These are phyloP conservation scores for Scytalopus superciliaris DNA, from an alignment of 2,113 vertebrate species.

Conservation along the genomic window DNA sequence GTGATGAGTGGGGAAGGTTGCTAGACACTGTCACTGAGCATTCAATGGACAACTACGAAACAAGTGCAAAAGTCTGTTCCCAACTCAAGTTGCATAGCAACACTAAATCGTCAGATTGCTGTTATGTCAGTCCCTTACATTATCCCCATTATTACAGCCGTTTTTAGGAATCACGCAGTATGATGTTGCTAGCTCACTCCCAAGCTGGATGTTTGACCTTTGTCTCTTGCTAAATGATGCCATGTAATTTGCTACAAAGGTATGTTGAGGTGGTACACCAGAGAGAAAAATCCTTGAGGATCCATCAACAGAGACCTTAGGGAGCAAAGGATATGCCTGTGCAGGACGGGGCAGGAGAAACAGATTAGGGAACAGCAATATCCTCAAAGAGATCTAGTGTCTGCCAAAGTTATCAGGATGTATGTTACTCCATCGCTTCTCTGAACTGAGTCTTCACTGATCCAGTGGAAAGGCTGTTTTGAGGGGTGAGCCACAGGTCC, in stretches of 20 bases:
- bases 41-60: conserved; percentile 56
- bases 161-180: background rate
- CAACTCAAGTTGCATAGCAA: conserved; percentile 75
- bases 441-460: background rate
- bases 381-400: background rate
- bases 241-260: background rate
- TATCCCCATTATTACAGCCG: background rate
- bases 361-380: background rate
- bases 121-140: conserved; percentile 54
- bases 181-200: background rate
- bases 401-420: background rate
- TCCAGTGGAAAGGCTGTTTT: background rate
- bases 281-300: background rate
- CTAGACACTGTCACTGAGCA: conserved; percentile 53
- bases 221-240: background rate
- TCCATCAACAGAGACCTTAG: background rate
- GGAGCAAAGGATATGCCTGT: background rate
- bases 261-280: background rate
- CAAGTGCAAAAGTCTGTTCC: conserved; percentile 60
- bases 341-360: background rate
- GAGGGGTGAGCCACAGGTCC: background rate
- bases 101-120: conserved; percentile 69
- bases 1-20: background rate
- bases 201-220: background rate
- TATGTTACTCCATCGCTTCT: background rate